These are phyloP conservation scores for Pseudomyrmex sp. DNA, from an alignment of 1,140 invertebrate species.

Conservation along the genomic window DNA sequence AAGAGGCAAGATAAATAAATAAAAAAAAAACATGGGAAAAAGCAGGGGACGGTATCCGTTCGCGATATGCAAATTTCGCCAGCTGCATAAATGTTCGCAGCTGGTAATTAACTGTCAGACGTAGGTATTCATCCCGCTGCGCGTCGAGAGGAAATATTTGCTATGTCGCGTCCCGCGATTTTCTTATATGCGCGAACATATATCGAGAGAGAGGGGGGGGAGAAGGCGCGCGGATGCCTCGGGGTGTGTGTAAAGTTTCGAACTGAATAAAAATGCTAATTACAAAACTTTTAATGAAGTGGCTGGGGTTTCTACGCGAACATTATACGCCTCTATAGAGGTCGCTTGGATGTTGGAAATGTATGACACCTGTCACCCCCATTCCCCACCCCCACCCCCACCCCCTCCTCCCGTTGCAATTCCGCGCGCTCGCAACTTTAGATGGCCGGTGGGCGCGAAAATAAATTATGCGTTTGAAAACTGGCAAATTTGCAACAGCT, in stretches of 20 bases:
- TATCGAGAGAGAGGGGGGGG: constrained; percentile 12
- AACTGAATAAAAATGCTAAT: constrained; percentile 61
- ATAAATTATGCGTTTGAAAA: constrained; percentile 42
- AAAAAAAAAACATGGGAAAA: background rate
- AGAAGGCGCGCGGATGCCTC: background rate
- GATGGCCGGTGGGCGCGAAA: constrained; percentile 20
- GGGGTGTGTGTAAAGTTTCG: constrained; percentile 34
- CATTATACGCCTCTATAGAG: constrained; percentile 3
- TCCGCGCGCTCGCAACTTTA: constrained; percentile 25
- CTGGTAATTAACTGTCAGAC: background rate
- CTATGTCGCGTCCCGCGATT: background rate
- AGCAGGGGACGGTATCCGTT: background rate
- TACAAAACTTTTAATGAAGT: constrained; percentile 61
- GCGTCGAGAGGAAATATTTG: background rate
- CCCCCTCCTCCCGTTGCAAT: constrained; percentile 17
- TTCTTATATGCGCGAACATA: constrained; percentile 52
- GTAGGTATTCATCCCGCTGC: background rate
- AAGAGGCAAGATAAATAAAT: background rate
- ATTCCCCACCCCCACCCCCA: too few species aligned
- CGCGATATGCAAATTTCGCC: constrained; percentile 9
- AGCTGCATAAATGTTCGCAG: background rate
- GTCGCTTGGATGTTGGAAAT: constrained; percentile 2
- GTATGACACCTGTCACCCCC: constrained; percentile 35
- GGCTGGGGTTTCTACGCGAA: background rate
- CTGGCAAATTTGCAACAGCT: background rate